A percentile compares a stretch with the other conserved stretches of the same genome.
Conservation (phyloP, 2,113 vertebrate genomes). For the Corythornis cristatus region DNA sequence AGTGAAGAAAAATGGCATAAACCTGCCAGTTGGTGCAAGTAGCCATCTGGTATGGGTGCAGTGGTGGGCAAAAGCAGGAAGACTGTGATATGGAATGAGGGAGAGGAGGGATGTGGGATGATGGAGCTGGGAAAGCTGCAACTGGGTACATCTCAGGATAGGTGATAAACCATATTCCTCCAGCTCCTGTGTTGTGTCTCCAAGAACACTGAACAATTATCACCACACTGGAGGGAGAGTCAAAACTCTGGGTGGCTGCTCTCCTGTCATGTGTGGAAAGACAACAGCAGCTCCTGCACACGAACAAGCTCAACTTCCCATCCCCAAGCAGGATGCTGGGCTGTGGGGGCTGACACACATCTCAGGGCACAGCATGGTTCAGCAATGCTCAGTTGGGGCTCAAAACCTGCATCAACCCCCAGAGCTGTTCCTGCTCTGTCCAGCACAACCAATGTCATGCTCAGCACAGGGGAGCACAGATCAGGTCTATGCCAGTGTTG, state of each 20-base stretch:
- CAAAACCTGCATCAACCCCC: neutral
- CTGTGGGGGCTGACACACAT: neutral
- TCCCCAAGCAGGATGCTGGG: neutral
- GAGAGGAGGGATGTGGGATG: neutral
- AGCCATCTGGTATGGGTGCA: neutral
- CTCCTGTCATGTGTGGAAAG: neutral
- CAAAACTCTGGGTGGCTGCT: neutral
- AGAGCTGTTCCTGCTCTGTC: neutral
- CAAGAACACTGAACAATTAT: neutral
- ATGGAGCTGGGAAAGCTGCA: neutral
- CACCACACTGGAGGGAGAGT: neutral
- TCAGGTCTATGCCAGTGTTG: neutral
- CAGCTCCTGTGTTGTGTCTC: rapidly evolving
- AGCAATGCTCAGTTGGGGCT: neutral
- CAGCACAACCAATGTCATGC: neutral
- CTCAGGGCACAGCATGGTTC: neutral
- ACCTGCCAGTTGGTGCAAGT: neutral
- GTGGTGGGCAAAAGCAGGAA: neutral
- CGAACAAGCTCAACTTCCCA: rapidly evolving
- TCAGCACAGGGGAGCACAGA: rapidly evolving
- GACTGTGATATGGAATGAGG: neutral
- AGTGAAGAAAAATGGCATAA: neutral
- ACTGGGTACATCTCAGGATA: neutral
- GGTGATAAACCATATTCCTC: neutral
- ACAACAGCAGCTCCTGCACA: neutral